phyloP scores from a whole-genome alignment of 2,113 vertebrate species.

The Pelvicachromis taeniatus region DNA sequence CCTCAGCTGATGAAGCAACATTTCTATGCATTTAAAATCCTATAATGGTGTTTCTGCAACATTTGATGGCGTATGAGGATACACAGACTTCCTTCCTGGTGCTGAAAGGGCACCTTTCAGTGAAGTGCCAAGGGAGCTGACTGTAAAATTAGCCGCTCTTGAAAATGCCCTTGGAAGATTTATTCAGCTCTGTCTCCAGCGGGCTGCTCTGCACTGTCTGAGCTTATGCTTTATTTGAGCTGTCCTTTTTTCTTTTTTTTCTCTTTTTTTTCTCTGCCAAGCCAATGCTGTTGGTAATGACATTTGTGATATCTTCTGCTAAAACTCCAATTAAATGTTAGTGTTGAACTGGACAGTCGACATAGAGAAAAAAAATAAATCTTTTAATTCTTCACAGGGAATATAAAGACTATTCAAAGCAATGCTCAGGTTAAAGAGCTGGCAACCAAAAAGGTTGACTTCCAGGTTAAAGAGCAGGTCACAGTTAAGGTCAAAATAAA shows the following conservation, averaged over 20 bases:
- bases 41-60: neutral
- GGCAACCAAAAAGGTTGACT: constrained; percentile 37
- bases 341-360: neutral
- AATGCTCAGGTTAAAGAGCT: constrained; percentile 39
- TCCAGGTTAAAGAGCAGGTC: constrained; percentile 39
- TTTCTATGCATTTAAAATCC: neutral
- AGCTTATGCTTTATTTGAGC: neutral
- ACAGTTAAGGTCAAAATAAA: constrained; percentile 8
- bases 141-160: constrained; percentile 50
- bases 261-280: neutral
- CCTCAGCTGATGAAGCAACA: neutral
- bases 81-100: constrained; percentile 8
- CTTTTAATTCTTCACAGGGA: constrained; percentile 54
- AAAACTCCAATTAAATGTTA: neutral
- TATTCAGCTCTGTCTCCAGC: neutral
- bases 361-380: neutral
- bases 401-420: constrained; percentile 20
- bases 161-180: constrained; percentile 43
- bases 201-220: constrained; percentile 2
- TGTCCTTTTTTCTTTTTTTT: too few relatives aligned
- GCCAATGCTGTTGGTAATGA: neutral
- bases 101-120: constrained; percentile 22
- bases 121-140: constrained; percentile 16
- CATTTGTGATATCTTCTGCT: neutral
- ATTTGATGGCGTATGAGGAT: neutral